Evolutionary conservation across 2,797 vertebrate species (phyloP), one percentile per base, ranked within the genome.

Genomic region (Thunnus albacares): DNA sequence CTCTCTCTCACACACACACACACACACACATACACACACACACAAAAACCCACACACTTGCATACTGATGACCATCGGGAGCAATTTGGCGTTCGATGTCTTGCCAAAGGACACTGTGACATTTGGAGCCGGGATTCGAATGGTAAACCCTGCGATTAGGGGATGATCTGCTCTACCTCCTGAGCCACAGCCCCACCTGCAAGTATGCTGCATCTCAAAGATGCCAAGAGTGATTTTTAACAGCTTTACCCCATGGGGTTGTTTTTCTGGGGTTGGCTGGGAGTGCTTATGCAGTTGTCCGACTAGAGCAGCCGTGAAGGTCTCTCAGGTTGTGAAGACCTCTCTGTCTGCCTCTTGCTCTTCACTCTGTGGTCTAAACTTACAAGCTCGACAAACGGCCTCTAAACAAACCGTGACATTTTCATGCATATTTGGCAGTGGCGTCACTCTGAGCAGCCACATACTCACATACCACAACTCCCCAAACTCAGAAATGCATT

Each of bases 391-490:
- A 87, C 63, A 85, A 91, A 90, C 71, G 3, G 77, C 82, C 65
- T 79, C 76, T 73, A 90, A 91, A 93, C 90, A 93, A 94, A 93
- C 87, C 81, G 20, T 90, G 87, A 92, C 92, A 90, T 92, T 93
- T 92, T 86, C 83, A 82, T 88, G 89, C 91, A 91, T 90, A 93
- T 90, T 91, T 94, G 92, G 89, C 89, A 91, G 86, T 8, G 26
- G 72, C 84, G 60, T 80, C 68, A 24, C 75, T 85, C 24, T 30
- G 56, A 89, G 84, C 64, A 79, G 85, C 73, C 88, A 89, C 38
- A 38, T 38, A 38, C 38, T 38, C 86, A 85, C 92, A 93, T 93
- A 89, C 91, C 93, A 91, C 87, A 92, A 93, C 86, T 93, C 91
- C 89, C 92, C 77, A 62, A 88, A 92, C 89, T 87, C 87, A 85